phyloP scores from a whole-genome alignment of 2,888 invertebrate genomes.

The Aphidoletes aphidimyza region DNA sequence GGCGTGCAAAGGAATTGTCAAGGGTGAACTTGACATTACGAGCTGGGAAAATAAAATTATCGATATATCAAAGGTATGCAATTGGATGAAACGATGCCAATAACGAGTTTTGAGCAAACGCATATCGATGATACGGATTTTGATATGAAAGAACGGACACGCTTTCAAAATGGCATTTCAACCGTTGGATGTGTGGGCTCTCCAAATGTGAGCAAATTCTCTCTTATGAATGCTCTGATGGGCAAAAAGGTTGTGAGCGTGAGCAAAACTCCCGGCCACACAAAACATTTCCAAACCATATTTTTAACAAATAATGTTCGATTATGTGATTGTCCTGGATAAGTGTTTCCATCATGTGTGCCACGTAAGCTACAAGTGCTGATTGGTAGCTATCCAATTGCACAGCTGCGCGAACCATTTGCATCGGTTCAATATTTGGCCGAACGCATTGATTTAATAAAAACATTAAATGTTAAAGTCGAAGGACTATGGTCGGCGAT shows the following conservation, averaged over 20 bases:
- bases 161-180: constrained; percentile 79
- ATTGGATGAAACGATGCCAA: constrained; percentile 67
- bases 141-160: constrained; percentile 64
- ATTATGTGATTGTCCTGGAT: constrained; percentile 93
- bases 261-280: constrained; percentile 93
- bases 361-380: constrained; percentile 88
- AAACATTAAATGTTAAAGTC: constrained; percentile 76
- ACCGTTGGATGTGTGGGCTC: constrained; percentile 93
- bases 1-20: constrained; percentile 80
- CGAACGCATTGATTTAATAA: constrained; percentile 76
- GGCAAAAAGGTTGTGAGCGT: constrained; percentile 94
- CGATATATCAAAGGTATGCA: constrained; percentile 68
- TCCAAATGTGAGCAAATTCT: constrained; percentile 96
- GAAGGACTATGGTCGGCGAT: constrained; percentile 82
- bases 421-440: constrained; percentile 80
- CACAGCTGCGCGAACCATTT: constrained; percentile 90
- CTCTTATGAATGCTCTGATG: constrained; percentile 91
- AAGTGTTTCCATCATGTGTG: constrained; percentile 91
- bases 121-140: constrained; percentile 56
- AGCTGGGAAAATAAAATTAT: constrained; percentile 87
- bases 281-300: constrained; percentile 97
- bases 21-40: constrained; percentile 77
- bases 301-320: constrained; percentile 85
- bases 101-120: not conserved
- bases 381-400: constrained; percentile 93